Percentiles rank a stretch among this genome's conserved stretches.
phyloP scores from a whole-genome alignment of 1,140 invertebrate species.

The Drosophila pectinifera region DNA sequence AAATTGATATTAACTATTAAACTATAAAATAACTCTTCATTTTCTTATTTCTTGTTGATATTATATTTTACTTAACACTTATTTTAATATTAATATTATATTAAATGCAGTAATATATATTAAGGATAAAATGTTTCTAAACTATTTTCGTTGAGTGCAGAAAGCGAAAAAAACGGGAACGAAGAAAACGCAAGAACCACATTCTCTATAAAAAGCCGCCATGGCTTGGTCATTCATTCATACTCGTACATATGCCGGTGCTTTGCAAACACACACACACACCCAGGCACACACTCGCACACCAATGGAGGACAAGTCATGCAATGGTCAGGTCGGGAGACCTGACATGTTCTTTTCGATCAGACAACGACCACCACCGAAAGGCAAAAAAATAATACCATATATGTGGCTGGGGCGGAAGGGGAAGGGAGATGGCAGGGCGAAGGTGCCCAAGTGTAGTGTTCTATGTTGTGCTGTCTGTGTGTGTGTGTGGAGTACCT shows the following conservation, averaged over 20 bases:
- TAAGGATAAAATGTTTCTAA: too few species aligned
- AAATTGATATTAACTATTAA: too few species aligned
- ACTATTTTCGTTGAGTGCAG: conserved; percentile 15
- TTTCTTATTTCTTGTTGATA: background rate
- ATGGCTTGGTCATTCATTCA: conserved; percentile 57
- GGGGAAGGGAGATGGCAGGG: background rate
- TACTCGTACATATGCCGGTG: conserved; percentile 50
- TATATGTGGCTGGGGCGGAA: background rate
- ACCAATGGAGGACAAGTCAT: conserved; percentile 47
- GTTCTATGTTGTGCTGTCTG: conserved; percentile 21
- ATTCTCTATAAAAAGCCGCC: conserved; percentile 70
- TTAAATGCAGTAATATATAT: too few species aligned
- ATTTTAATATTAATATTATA: too few species aligned
- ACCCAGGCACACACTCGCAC: conserved; percentile 12
- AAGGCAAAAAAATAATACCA: conserved; percentile 25
- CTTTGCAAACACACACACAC: conserved; percentile 45
- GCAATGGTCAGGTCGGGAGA: conserved; percentile 67
- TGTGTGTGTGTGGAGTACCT: conserved; percentile 66
- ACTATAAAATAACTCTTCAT: too few species aligned
- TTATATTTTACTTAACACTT: background rate
- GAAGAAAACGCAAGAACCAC: conserved; percentile 55
- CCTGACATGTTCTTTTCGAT: conserved; percentile 80
- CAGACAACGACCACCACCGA: conserved; percentile 67
- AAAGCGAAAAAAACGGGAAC: conserved; percentile 13
- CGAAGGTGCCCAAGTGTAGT: conserved; percentile 18